Percentiles rank a stretch among this genome's conserved stretches.
phyloP scores from a whole-genome alignment of 2,113 vertebrate genomes.

The Polyodon spathula region DNA sequence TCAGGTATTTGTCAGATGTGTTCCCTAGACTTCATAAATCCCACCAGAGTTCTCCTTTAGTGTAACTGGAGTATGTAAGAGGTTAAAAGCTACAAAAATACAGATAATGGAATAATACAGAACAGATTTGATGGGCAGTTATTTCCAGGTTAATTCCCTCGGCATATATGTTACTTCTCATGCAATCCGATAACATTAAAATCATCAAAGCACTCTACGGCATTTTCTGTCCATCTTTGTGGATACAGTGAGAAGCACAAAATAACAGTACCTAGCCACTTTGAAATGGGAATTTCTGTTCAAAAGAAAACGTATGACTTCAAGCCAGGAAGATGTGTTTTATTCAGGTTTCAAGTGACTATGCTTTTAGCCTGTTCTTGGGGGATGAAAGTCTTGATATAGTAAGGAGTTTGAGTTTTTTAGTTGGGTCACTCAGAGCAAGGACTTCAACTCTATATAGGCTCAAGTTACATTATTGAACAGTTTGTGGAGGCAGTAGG shows the following conservation, averaged over 20 bases:
- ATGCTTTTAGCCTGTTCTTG: too few species aligned
- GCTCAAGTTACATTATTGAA: neutral
- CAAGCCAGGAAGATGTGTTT: too few species aligned
- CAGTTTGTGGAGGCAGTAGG: neutral
- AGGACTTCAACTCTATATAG: neutral
- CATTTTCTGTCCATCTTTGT: too few species aligned
- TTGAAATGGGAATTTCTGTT: too few species aligned
- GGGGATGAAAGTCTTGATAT: too few species aligned
- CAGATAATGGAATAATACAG: slow-evolving; percentile 13
- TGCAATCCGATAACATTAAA: neutral
- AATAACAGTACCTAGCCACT: too few species aligned
- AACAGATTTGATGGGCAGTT: neutral
- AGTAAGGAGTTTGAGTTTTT: neutral
- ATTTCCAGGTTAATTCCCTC: neutral
- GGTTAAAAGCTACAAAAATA: slow-evolving; percentile 27
- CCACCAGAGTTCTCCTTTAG: neutral
- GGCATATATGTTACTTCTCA: neutral
- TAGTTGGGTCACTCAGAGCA: neutral
- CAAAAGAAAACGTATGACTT: too few species aligned
- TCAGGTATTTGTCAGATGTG: too few species aligned
- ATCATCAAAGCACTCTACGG: too few species aligned
- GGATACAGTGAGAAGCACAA: too few species aligned
- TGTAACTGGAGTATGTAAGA: slow-evolving; percentile 1
- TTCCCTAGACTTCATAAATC: neutral
- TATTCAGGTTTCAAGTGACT: too few species aligned